Percentiles rank a stretch among this genome's conserved stretches.
phyloP scores from a whole-genome alignment of 2,888 invertebrate genomes.

The Nomada ruficornis region DNA sequence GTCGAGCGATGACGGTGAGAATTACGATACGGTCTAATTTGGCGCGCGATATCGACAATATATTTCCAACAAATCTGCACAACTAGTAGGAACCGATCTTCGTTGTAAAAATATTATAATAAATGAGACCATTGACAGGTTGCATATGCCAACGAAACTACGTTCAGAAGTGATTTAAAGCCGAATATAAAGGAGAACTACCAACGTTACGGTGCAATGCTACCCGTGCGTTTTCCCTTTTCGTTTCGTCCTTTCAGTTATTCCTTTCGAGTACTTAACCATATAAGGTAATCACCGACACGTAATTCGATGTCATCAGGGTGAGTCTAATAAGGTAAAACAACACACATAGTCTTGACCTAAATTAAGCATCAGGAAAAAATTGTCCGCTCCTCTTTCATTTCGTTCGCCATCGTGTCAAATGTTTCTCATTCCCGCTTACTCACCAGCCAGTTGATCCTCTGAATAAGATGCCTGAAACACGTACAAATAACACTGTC shows the following conservation, averaged over 20 bases:
- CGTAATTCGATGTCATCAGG: conserved; percentile 63
- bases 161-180: conserved; percentile 5
- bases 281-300: conserved; percentile 79
- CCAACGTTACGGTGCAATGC: conserved; percentile 18
- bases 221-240: conserved; percentile 21
- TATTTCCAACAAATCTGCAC: background rate
- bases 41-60: background rate
- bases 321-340: conserved; percentile 81
- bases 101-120: no score
- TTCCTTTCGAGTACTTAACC: conserved; percentile 76
- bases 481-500: conserved; percentile 30
- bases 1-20: no score
- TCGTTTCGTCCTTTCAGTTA: conserved; percentile 47
- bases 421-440: conserved; percentile 76
- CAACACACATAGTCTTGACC: conserved; percentile 80
- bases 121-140: no score
- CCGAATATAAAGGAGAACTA: conserved; percentile 10
- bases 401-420: conserved; percentile 81
- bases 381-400: conserved; percentile 67
- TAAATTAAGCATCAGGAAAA: conserved; percentile 78
- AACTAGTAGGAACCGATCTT: no score
- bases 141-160: conserved; percentile 3
- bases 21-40: no score
- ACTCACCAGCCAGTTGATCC: conserved; percentile 97
- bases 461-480: conserved; percentile 94